phyloP scores from a whole-genome alignment of 2,888 invertebrate species.

The Choreutis nemorana region DNA sequence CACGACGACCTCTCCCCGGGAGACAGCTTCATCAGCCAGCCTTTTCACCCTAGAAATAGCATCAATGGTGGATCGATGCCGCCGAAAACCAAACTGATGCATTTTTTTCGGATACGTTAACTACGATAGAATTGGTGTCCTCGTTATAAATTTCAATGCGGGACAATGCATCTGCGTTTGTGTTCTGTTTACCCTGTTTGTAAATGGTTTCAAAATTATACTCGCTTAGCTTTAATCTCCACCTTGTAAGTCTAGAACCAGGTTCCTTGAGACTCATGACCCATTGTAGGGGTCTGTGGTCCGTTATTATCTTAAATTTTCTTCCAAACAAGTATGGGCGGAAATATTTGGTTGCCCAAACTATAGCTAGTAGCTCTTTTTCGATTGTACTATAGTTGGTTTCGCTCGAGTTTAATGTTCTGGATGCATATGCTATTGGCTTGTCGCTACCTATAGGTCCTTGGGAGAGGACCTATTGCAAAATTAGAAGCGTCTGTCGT shows the following conservation, averaged over 20 bases:
- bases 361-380: conserved; percentile 10
- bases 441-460: conserved; percentile 12
- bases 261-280: conserved; percentile 18
- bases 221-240: conserved; percentile 21
- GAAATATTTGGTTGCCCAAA: conserved; percentile 13
- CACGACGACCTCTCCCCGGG: too few relatives aligned
- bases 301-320: conserved; percentile 15
- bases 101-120: too few relatives aligned
- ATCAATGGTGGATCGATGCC: too few relatives aligned
- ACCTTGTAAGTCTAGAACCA: conserved; percentile 18
- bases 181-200: conserved; percentile 19
- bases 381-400: conserved; percentile 9
- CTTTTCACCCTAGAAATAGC: too few relatives aligned
- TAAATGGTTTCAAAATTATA: conserved; percentile 20
- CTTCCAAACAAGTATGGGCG: conserved; percentile 22
- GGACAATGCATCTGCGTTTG: conserved; percentile 17
- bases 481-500: conserved; percentile 21
- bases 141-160: conserved; percentile 8
- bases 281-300: conserved; percentile 12
- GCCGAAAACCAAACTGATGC: too few relatives aligned
- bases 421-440: conserved; percentile 9
- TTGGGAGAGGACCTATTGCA: conserved; percentile 17
- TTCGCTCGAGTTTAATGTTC: conserved; percentile 6
- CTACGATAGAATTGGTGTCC: conserved; percentile 5
- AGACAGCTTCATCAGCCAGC: too few relatives aligned